Evolutionary conservation across 1,140 invertebrate genomes (phyloP).

Genomic region (Bombus affinis): DNA sequence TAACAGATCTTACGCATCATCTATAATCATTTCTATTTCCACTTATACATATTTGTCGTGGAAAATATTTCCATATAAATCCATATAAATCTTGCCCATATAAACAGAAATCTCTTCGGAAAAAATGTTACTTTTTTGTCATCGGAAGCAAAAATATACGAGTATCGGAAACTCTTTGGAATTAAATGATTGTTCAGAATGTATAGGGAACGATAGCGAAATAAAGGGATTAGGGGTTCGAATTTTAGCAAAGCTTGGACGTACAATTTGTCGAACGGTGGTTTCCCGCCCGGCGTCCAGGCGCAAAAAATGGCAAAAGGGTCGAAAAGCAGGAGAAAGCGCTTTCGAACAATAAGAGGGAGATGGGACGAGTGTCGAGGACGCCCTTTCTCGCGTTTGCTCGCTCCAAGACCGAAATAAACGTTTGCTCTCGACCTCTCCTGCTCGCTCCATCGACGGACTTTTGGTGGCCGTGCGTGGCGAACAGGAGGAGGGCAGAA

Average conservation of each 20-base stretch:
- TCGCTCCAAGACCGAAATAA: conserved; percentile 61
- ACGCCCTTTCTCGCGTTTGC: conserved; percentile 43
- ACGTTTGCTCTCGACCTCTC: conserved; percentile 36
- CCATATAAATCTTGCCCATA: too few species aligned
- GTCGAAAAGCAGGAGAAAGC: neutral
- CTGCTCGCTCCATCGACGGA: conserved; percentile 4
- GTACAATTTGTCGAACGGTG: conserved; percentile 14
- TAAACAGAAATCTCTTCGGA: too few species aligned
- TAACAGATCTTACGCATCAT: too few species aligned
- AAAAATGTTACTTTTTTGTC: neutral
- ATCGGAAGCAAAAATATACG: too few species aligned
- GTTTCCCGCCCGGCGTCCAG: neutral
- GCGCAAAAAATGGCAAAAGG: conserved; percentile 22
- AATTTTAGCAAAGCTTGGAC: neutral
- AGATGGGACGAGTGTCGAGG: conserved; percentile 7
- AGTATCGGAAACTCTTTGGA: neutral
- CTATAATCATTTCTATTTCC: too few species aligned
- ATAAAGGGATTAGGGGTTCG: too few species aligned
- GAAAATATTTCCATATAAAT: too few species aligned
- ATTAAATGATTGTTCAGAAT: neutral
- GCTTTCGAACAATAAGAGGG: conserved; percentile 28
- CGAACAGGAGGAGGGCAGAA: neutral
- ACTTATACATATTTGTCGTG: too few species aligned
- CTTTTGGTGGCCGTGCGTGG: conserved; percentile 4
- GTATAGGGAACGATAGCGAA: too few species aligned